phyloP scores from a whole-genome alignment of 1,140 invertebrate species.

The Dendroctonus valens region DNA sequence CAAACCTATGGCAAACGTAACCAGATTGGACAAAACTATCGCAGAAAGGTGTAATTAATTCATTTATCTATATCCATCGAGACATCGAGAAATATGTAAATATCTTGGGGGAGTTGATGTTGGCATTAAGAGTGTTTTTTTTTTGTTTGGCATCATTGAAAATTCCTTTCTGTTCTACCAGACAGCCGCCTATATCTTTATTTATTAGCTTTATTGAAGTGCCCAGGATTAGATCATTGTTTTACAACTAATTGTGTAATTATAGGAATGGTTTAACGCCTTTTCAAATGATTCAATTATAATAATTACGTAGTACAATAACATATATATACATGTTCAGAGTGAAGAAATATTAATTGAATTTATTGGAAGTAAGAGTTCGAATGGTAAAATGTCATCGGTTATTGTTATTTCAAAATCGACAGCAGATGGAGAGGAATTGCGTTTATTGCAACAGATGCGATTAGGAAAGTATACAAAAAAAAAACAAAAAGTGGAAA shows the following conservation, averaged over 20 bases:
- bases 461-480: no score
- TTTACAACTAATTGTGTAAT: constrained; percentile 20
- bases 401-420: no score
- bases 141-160: not conserved
- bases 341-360: constrained; percentile 4
- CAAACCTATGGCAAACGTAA: no score
- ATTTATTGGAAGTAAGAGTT: not conserved
- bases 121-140: constrained; percentile 5
- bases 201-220: constrained; percentile 18
- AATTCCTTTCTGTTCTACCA: not conserved
- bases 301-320: constrained; percentile 18
- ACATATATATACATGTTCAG: not conserved
- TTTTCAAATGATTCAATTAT: constrained; percentile 16
- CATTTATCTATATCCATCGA: no score
- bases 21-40: no score
- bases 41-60: no score
- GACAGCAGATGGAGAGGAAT: no score
- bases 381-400: no score
- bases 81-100: not conserved
- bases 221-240: constrained; percentile 7
- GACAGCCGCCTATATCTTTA: constrained; percentile 15
- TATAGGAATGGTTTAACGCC: constrained; percentile 6
- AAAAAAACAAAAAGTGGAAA: no score
- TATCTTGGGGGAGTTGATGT: constrained; percentile 1
- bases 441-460: no score